These are phyloP conservation scores for Nymphalis c-album DNA, from an alignment of 2,888 invertebrate genomes.

Conservation along the genomic window DNA sequence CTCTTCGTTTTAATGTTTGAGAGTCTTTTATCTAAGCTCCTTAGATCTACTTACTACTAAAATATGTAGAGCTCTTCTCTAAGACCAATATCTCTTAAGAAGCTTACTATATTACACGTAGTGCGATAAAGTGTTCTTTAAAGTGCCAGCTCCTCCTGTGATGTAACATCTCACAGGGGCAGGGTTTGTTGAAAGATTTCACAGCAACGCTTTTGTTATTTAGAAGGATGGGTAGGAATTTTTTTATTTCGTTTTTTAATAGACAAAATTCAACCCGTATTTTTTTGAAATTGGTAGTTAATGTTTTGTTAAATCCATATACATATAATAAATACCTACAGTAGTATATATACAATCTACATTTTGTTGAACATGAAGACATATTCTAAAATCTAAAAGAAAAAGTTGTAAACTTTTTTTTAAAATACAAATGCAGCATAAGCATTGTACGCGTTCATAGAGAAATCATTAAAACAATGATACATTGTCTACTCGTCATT, in stretches of 20 bases:
- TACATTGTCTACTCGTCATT: constrained; percentile 29
- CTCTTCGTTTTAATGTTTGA: not conserved
- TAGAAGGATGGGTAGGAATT: not conserved
- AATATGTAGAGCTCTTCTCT: constrained; percentile 5
- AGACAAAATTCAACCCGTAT: not conserved
- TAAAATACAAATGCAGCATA: not conserved
- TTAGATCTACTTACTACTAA: not conserved
- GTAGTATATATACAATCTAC: too few relatives aligned
- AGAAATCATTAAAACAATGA: constrained; percentile 19
- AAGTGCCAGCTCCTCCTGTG: constrained; percentile 4
- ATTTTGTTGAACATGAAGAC: too few relatives aligned
- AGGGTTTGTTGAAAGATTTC: not conserved
- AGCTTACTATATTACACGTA: not conserved
- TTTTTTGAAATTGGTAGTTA: not conserved
- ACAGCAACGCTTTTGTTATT: not conserved
- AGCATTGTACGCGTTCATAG: constrained; percentile 8
- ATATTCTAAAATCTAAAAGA: not conserved
- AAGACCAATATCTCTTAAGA: not conserved
- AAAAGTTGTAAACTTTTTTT: not conserved
- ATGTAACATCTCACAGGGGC: constrained; percentile 7
- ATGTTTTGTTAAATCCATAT: too few relatives aligned
- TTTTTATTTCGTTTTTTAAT: not conserved
- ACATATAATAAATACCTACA: too few relatives aligned
- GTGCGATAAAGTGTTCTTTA: constrained; percentile 6
- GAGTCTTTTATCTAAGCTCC: not conserved